Base-by-base conservation (phyloP, 2,113 vertebrate genomes). In the Ifrita kowaldi region DNA sequence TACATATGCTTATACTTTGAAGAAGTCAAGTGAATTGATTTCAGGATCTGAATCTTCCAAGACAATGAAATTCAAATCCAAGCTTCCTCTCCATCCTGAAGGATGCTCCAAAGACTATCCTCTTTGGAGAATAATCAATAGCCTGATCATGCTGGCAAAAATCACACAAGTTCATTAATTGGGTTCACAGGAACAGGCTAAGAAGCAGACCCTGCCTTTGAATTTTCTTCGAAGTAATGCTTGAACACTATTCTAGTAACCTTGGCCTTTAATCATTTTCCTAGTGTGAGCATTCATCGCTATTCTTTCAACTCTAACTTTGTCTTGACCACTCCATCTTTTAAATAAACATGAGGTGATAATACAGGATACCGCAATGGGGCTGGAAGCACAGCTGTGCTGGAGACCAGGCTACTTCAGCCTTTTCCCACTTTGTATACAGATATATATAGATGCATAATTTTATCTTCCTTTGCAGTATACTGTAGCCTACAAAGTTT, bases 111-210 rank as follows among this genome's bases (percentile, higher is more conserved):
- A 93, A 63, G n/a, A 35, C 69, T 77, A 57, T 41, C 10, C 8
- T 60, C 44, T 70, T 59, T 26, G 37, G 7, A 62, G 16, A n/a
- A 76, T 32, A 85, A 73, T 23, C 44, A 76, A 11, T 49, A 65
- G 6, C 13, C 35, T 47, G 19, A 81, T 55, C 11, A 63, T 15
- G 2, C 10, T 15, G 20, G 42, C 32, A 95, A 87, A 93, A 84
- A 32, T 44, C 35, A 82, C 0, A 0, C 12, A 67, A 67, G 10
- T 67, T 74, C 49, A 83, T 6, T 71, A 90, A 80, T 0, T n/a
- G 4, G 5, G n/a, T 42, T 71, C 28, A 73, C 16, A 78, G 56
- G 23, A 64, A 67, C 4, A 85, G 9, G 12, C 32, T 67, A 85
- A 85, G n/a, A 79, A 68, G 17, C 2, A 73, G 57, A 80, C 2